Percentiles rank a stretch among this genome's conserved stretches.
Evolutionary conservation across 2,888 invertebrate genomes (phyloP).

Genomic region (Melieria crassipennis): DNA sequence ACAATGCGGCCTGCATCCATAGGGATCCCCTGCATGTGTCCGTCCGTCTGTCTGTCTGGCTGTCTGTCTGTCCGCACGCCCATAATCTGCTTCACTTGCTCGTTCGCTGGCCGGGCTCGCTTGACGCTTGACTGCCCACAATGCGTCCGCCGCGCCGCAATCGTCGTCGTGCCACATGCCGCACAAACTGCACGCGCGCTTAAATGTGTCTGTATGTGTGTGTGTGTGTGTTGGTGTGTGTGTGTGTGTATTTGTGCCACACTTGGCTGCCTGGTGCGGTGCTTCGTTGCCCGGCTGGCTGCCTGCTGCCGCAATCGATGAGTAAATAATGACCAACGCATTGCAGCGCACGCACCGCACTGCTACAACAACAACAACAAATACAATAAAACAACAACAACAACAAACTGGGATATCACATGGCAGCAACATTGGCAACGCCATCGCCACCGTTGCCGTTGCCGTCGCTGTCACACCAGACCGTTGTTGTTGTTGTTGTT

Average conservation of each 20-base stretch:
- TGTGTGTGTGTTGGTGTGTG: no score
- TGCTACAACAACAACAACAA: neutral
- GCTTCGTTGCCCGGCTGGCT: neutral
- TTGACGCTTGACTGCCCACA: constrained; percentile 10
- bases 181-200: no score
- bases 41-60: constrained; percentile 7
- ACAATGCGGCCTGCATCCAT: constrained; percentile 25
- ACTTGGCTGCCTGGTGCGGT: constrained; percentile 2
- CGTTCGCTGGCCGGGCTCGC: neutral
- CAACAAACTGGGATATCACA: constrained; percentile 27
- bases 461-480: neutral
- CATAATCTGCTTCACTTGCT: neutral
- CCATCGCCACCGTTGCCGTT: neutral
- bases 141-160: no score
- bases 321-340: constrained; percentile 36
- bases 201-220: no score
- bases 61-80: neutral
- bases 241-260: neutral
- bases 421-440: constrained; percentile 13
- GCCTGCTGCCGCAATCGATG: constrained; percentile 29
- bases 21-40: constrained; percentile 33
- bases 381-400: constrained; percentile 14
- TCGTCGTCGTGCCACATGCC: no score
- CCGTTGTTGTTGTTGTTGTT: no score
- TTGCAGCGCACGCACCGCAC: constrained; percentile 23